phyloP scores from a whole-genome alignment of 1,140 invertebrate species.

The Bemisia tabaci region DNA sequence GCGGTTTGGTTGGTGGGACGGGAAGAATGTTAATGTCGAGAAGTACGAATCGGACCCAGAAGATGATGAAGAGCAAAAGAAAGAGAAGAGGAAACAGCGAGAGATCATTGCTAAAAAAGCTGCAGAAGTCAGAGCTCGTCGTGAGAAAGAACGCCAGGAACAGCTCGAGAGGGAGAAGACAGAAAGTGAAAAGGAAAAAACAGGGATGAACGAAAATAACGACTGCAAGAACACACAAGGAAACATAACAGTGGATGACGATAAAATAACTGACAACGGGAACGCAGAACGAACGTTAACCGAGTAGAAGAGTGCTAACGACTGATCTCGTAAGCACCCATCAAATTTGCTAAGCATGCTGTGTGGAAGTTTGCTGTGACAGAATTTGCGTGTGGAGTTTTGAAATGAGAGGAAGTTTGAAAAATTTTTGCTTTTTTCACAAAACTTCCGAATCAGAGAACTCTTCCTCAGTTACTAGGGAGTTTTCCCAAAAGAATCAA shows the following conservation, averaged over 20 bases:
- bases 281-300: too few species aligned
- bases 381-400: slow-evolving; percentile 8
- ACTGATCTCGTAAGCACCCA: background rate
- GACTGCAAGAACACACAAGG: background rate
- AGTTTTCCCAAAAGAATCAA: too few species aligned
- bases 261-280: background rate
- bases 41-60: slow-evolving; percentile 17
- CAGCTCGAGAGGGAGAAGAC: slow-evolving; percentile 11
- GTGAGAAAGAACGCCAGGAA: slow-evolving; percentile 5
- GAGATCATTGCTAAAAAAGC: slow-evolving; percentile 3
- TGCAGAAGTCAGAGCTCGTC: slow-evolving; percentile 7
- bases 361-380: background rate
- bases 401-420: slow-evolving; percentile 6
- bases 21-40: slow-evolving; percentile 20
- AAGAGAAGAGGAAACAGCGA: slow-evolving; percentile 17
- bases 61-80: slow-evolving; percentile 15
- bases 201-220: background rate
- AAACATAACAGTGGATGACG: background rate
- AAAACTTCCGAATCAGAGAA: too few species aligned
- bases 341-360: background rate
- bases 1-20: slow-evolving; percentile 25
- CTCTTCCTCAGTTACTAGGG: too few species aligned
- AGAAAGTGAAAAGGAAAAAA: slow-evolving; percentile 13
- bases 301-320: too few species aligned
- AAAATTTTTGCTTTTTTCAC: too few species aligned